phyloP scores from a whole-genome alignment of 2,888 invertebrate species.

The Pedicia rivosa region DNA sequence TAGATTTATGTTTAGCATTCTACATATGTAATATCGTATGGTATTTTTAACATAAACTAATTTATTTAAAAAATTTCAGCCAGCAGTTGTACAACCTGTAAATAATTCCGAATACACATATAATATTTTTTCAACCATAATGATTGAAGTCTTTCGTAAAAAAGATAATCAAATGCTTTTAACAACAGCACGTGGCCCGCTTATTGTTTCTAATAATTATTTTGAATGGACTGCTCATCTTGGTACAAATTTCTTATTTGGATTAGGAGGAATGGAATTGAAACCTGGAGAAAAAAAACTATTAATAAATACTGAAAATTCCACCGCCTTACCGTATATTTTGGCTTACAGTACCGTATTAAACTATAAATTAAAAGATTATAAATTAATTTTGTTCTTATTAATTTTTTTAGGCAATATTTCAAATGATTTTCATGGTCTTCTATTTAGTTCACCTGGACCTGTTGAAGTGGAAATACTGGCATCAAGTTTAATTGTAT shows the following conservation, averaged over 20 bases:
- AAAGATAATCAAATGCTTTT: constrained; percentile 4
- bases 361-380: background rate
- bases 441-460: constrained; percentile 1
- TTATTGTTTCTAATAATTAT: constrained; percentile 7
- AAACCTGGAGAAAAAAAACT: background rate
- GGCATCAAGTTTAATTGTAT: background rate
- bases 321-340: constrained; percentile 7
- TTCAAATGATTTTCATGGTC: constrained; percentile 4
- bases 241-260: constrained; percentile 1
- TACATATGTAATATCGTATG: no score
- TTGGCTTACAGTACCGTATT: constrained; percentile 5
- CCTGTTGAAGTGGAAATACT: constrained; percentile 2
- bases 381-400: background rate
- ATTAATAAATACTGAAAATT: constrained; percentile 6
- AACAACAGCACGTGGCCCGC: constrained; percentile 7
- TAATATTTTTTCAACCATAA: constrained; percentile 1
- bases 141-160: constrained; percentile 5
- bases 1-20: no score
- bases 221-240: constrained; percentile 8
- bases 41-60: background rate
- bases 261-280: constrained; percentile 6
- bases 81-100: no score
- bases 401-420: constrained; percentile 2
- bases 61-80: background rate
- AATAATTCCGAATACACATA: constrained; percentile 4